Evolutionary conservation across 2,113 vertebrate genomes (phyloP).

Genomic region (Coturnix japonica): DNA sequence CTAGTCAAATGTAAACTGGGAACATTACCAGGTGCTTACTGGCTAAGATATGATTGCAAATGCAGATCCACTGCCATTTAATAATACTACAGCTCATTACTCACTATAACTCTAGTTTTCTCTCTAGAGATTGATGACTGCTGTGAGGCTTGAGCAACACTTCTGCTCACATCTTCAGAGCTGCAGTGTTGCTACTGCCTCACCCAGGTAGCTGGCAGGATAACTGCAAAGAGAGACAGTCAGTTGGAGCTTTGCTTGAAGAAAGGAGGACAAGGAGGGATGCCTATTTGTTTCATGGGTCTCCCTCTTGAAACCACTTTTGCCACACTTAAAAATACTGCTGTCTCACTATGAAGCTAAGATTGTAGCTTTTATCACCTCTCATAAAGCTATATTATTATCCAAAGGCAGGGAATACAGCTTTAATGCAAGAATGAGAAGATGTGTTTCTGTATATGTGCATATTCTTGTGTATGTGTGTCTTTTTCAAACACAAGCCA

Average conservation of each 20-base stretch:
- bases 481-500: background rate
- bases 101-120: background rate
- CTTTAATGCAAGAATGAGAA: background rate
- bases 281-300: background rate
- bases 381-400: background rate
- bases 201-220: background rate
- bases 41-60: background rate
- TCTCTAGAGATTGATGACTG: background rate
- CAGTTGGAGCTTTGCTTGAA: background rate
- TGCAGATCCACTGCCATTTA: background rate
- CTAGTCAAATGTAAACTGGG: background rate
- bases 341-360: background rate
- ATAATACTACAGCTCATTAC: background rate
- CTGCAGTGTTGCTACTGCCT: background rate
- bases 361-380: background rate
- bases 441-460: background rate
- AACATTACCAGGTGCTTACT: background rate
- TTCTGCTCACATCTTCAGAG: background rate
- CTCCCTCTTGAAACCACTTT: background rate
- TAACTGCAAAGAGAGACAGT: background rate
- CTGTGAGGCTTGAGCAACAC: background rate
- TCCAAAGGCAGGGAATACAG: background rate
- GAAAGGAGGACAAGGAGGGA: rapidly evolving
- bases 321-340: background rate
- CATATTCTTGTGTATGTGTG: rapidly evolving